Conservation (phyloP, 1,140 invertebrate genomes). For the Caenorhabditis tropicalis region DNA sequence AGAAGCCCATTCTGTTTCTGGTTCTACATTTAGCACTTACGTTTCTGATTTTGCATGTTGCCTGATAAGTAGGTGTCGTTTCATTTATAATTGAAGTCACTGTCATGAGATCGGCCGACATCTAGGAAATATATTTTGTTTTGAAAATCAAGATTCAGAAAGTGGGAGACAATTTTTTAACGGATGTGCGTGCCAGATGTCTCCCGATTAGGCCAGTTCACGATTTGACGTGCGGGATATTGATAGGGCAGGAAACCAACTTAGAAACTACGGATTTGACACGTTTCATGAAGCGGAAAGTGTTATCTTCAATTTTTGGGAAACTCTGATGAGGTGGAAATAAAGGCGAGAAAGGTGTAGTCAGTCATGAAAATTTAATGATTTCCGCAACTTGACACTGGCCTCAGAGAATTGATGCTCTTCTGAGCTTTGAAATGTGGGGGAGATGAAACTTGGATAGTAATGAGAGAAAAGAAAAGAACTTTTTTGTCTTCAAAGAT, state of each 20-base stretch:
- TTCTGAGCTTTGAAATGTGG: neutral
- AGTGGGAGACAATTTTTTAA: neutral
- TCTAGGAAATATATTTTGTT: neutral
- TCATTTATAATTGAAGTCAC: neutral
- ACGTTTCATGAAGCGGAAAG: conserved; percentile 2
- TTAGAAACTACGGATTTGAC: neutral
- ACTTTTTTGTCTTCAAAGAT: neutral
- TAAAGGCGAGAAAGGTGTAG: neutral
- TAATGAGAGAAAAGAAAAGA: too few relatives aligned
- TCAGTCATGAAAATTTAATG: conserved; percentile 27
- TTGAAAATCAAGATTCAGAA: neutral
- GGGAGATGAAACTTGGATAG: too few relatives aligned
- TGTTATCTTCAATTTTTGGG: neutral
- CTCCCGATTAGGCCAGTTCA: neutral
- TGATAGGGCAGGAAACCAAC: neutral
- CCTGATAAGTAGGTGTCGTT: neutral
- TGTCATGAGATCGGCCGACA: neutral
- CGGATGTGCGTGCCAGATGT: conserved; percentile 9
- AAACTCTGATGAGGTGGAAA: neutral
- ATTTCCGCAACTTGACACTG: neutral
- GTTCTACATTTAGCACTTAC: neutral
- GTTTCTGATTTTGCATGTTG: neutral
- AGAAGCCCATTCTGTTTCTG: neutral
- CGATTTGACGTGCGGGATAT: neutral
- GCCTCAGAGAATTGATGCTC: neutral